Conservation (phyloP, 2,113 vertebrate genomes). For the Pogona vitticeps region DNA sequence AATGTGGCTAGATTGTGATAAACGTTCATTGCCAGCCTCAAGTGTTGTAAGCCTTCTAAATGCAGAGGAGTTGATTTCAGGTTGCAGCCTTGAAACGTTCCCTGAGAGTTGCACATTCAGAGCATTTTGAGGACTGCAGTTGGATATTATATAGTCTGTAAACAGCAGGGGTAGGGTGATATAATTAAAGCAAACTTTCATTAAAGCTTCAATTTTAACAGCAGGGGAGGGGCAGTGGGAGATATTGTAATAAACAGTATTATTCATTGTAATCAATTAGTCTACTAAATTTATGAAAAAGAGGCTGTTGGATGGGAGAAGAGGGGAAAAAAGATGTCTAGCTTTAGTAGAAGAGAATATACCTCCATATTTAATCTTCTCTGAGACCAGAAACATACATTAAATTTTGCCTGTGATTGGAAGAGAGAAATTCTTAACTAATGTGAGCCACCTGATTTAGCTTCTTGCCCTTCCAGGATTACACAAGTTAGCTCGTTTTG, state of each 20-base stretch:
- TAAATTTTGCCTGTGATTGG: too few relatives aligned
- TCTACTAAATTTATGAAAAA: constrained; percentile 32
- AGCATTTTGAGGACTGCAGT: constrained; percentile 33
- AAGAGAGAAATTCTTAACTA: too few relatives aligned
- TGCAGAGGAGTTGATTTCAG: constrained; percentile 2
- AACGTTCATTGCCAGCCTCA: not conserved
- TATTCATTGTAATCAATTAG: constrained; percentile 39
- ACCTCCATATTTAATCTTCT: not conserved
- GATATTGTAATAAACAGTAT: constrained; percentile 46
- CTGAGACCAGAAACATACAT: not conserved
- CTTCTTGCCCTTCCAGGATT: too few relatives aligned
- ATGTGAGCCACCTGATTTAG: too few relatives aligned
- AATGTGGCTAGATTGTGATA: not conserved
- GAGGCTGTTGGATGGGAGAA: not conserved
- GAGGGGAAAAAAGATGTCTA: constrained; percentile 4
- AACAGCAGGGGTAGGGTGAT: constrained; percentile 34
- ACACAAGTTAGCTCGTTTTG: too few relatives aligned
- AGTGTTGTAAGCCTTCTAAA: not conserved
- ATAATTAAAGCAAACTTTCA: constrained; percentile 49
- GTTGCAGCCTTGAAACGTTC: constrained; percentile 13
- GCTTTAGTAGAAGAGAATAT: not conserved
- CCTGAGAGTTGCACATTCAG: constrained; percentile 15
- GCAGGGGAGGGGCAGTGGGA: constrained; percentile 37
- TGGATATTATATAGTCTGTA: constrained; percentile 33
- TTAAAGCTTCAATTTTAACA: constrained; percentile 53